These are phyloP conservation scores for Tetanocera ferruginea DNA, from an alignment of 2,888 invertebrate genomes.

Conservation along the genomic window DNA sequence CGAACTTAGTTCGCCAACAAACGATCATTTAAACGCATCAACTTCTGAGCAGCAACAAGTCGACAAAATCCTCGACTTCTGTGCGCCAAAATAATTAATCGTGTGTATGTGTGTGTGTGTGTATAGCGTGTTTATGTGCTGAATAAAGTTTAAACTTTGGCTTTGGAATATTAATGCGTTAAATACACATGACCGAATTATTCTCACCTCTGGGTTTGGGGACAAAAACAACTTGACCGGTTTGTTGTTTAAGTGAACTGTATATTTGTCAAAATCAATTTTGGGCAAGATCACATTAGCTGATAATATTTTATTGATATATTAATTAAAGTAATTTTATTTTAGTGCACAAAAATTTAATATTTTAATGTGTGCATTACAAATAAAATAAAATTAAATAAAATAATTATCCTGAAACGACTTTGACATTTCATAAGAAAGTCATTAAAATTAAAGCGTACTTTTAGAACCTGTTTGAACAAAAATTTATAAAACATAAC, in stretches of 20 bases:
- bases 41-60: neutral
- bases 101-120: neutral
- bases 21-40: neutral
- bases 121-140: neutral
- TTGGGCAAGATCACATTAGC: constrained; percentile 34
- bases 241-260: neutral
- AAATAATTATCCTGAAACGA: too few relatives aligned
- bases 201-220: neutral
- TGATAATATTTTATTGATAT: neutral
- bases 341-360: too few relatives aligned
- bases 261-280: constrained; percentile 41
- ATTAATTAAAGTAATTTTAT: too few relatives aligned
- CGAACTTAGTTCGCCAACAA: neutral
- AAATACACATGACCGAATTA: constrained; percentile 25
- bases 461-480: too few relatives aligned
- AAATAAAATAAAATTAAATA: too few relatives aligned
- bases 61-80: neutral
- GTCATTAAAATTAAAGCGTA: too few relatives aligned
- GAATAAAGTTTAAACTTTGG: neutral
- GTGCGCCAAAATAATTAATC: neutral
- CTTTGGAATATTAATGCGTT: neutral
- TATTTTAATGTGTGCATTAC: too few relatives aligned
- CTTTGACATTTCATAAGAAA: too few relatives aligned
- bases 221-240: too few relatives aligned
- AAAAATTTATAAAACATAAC: too few relatives aligned